Base-by-base conservation (phyloP, 2,113 vertebrate species). In the Nannospalax galili region DNA sequence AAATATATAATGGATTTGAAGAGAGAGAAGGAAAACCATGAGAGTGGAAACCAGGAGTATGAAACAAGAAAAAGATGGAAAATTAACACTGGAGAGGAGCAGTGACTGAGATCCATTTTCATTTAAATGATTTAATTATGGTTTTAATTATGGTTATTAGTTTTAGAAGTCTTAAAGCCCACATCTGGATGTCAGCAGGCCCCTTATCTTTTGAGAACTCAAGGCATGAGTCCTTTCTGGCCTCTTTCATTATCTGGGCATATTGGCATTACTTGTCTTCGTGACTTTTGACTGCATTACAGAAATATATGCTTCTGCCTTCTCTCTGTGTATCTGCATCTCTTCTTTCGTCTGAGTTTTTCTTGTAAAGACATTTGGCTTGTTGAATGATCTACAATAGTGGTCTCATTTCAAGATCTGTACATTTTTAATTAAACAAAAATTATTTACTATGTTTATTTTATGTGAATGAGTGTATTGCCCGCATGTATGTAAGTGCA, bases 181-280 rank as follows among this genome's bases (percentile, higher is more conserved):
- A 93, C 72, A 42, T 58, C 8, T 75, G 40, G 45, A 22, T 69
- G 3, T 84, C 30, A 7, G 9, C 28, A 45, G 5, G 20, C 1
- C 0, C 1, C 1, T 2, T 8, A 78, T 12, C 26, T 30, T 86
- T 32, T 37, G 28, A 4, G n/a, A 48, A 32, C 3, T 35, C 30
- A 0, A 3, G 22, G 4, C 42, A 14, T 32, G 35, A 56, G 16
- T 30, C 8, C 64, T 85, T 48, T 42, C 32, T 75, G 56, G 16
- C 62, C 17, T 84, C 22, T 70, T 88, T 16, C 32, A 24, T 14
- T 17, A 16, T 40, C 9, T 75, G 40, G 12, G 56, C 28, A 4
- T 32, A 32, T 10, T 40, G 20, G 19, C 32, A 37, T 11, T 5
- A 20, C 42, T 26, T 60, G 20, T 58, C 37, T 64, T 88, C 40